A percentile compares a stretch with the other conserved stretches of the same genome.
Conservation (phyloP, 2,113 vertebrate genomes). For the Ophiodon elongatus region DNA sequence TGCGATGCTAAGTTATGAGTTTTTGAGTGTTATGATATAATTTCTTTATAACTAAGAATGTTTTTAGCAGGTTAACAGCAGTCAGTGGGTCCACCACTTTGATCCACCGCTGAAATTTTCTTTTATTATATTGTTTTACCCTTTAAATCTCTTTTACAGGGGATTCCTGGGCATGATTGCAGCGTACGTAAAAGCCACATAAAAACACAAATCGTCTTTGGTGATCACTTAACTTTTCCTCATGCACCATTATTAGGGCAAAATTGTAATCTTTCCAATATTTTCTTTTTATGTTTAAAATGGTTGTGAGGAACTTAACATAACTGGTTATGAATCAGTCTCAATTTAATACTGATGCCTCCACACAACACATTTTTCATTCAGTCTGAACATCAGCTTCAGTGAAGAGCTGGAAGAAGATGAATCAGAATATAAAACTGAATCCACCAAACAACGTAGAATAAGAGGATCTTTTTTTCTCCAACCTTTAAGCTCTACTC, state of each 20-base stretch:
- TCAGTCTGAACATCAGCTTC: background rate
- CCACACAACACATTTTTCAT: too few species aligned
- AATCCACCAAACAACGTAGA: background rate
- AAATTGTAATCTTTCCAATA: too few species aligned
- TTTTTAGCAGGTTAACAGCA: background rate
- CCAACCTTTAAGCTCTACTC: background rate
- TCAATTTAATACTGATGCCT: too few species aligned
- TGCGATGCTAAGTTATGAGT: background rate
- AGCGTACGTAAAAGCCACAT: background rate
- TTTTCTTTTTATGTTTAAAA: too few species aligned
- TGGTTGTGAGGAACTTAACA: too few species aligned
- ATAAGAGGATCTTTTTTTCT: background rate
- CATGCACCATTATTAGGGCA: too few species aligned
- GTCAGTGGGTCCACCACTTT: background rate
- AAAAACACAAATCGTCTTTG: background rate
- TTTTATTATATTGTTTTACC: too few species aligned
- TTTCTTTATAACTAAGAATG: background rate
- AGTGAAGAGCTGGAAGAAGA: background rate
- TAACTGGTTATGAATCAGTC: too few species aligned
- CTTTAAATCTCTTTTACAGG: too few species aligned
- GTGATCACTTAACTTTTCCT: too few species aligned
- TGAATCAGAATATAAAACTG: background rate
- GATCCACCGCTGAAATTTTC: background rate
- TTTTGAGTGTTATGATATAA: background rate
- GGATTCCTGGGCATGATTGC: background rate